These are phyloP conservation scores for Pardalotus punctatus DNA, from an alignment of 2,113 vertebrate genomes.

Conservation along the genomic window DNA sequence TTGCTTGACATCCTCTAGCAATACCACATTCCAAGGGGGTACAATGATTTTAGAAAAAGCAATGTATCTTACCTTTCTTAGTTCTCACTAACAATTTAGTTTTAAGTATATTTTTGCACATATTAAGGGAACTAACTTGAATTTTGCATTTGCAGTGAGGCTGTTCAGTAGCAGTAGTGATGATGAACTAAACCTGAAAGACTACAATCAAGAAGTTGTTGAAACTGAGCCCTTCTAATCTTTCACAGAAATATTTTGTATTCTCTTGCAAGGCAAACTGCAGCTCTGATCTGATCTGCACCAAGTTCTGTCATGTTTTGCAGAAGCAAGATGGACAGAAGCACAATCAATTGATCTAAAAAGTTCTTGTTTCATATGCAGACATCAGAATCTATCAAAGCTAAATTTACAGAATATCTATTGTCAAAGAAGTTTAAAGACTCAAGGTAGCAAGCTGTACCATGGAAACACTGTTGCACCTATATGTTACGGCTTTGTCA, in stretches of 20 bases:
- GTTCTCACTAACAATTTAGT: background rate
- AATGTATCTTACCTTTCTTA: background rate
- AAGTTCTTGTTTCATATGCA: background rate
- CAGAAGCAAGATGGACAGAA: background rate
- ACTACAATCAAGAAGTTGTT: background rate
- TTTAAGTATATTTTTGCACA: background rate
- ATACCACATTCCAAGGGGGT: background rate
- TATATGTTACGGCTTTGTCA: fast-evolving
- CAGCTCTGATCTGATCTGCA: background rate
- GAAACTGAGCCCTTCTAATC: background rate
- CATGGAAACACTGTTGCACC: background rate
- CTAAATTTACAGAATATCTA: background rate
- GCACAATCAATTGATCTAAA: fast-evolving
- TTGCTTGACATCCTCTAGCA: background rate
- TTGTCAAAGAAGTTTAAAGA: background rate
- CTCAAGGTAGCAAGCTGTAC: background rate
- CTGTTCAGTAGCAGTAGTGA: background rate
- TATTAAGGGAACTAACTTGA: background rate
- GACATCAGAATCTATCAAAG: background rate
- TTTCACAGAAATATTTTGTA: background rate
- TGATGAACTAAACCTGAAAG: background rate
- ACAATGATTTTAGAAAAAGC: background rate
- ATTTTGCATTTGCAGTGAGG: background rate
- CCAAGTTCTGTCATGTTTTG: background rate
- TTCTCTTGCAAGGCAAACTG: background rate